phyloP scores from a whole-genome alignment of 92 coral and sea anemone genomes.

The Muricea muricata region DNA sequence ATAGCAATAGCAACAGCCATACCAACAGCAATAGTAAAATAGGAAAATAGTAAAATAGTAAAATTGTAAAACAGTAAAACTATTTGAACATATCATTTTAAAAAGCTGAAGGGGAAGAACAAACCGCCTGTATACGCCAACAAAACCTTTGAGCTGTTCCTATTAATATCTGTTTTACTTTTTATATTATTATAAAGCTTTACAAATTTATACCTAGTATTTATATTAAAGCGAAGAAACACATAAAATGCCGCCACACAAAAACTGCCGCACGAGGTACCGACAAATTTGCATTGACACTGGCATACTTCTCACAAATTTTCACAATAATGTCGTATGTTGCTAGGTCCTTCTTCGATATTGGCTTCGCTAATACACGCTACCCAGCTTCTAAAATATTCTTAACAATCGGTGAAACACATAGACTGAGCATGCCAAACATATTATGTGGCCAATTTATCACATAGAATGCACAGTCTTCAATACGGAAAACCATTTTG shows the following conservation, averaged over 20 bases:
- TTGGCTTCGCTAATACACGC: conserved; percentile 48
- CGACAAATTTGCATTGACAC: conserved; percentile 13
- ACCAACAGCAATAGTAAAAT: too few species aligned
- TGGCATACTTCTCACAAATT: conserved; percentile 24
- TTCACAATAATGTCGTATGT: conserved; percentile 37
- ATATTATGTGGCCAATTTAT: conserved; percentile 69
- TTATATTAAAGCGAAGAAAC: conserved; percentile 51
- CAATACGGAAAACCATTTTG: conserved; percentile 40
- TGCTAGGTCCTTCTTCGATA: conserved; percentile 64
- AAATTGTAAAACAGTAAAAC: too few species aligned
- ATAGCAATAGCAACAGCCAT: too few species aligned
- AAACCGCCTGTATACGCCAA: not conserved
- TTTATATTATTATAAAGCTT: not conserved
- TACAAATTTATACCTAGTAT: not conserved
- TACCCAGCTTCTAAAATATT: conserved; percentile 40
- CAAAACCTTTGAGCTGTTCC: not conserved
- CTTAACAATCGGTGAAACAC: conserved; percentile 39
- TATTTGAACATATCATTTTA: not conserved
- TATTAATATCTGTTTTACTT: not conserved
- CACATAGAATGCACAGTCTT: conserved; percentile 52
- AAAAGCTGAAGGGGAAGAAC: not conserved
- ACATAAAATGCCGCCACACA: conserved; percentile 59
- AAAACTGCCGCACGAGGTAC: conserved; percentile 46
- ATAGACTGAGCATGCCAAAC: conserved; percentile 44
- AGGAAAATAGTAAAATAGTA: too few species aligned